Evolutionary conservation across 2,113 vertebrate genomes (phyloP), one percentile per base, ranked within the genome.

Genomic region (human): DNA sequence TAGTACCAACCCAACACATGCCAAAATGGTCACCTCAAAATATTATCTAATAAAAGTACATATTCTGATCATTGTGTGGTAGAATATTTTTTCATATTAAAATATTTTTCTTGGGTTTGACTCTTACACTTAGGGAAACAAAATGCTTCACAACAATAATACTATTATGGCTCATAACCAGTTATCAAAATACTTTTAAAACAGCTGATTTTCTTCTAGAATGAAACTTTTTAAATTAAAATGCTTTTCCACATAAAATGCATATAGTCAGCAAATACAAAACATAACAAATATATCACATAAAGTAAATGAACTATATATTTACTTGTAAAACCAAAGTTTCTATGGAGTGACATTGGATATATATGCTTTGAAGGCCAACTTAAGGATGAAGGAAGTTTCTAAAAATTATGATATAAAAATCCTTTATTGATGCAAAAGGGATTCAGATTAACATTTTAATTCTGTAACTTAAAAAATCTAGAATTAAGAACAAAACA

Each of bases 81-180:
- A 73, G 68, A 93, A 45, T n/a, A 61, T 88, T 88, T 97, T 78
- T 95, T 94, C n/a, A 90, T 78, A 87, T 55, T 92, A 94, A 90
- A 94, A 79, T 94, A 94, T 90, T 97, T 92, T 89, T 93, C 95
- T 96, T 97, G 89, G 61, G 82, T 86, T 83, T 93, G 84, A 95
- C 20, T 73, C 43, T 92, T 30, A 48, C 4, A 91, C 45, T 59
- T 59, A 93, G 59, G 35, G 91, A 81, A 93, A 95, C 76, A 68
- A 93, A 97, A 73, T 61, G 57, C 32, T 84, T 84, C 23, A 22
- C 10, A 93, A 45, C 40, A 90, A 86, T 32, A 82, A 27, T 80
- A 68, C 20, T 20, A 23, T 79, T 78, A 86, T 52, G 50, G 38
- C n/a, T 95, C 89, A 90, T 66, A 95, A 92, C 1, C 30, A 75